Conservation (phyloP, 2,797 vertebrate genomes). For the Sandelia bainsii region DNA sequence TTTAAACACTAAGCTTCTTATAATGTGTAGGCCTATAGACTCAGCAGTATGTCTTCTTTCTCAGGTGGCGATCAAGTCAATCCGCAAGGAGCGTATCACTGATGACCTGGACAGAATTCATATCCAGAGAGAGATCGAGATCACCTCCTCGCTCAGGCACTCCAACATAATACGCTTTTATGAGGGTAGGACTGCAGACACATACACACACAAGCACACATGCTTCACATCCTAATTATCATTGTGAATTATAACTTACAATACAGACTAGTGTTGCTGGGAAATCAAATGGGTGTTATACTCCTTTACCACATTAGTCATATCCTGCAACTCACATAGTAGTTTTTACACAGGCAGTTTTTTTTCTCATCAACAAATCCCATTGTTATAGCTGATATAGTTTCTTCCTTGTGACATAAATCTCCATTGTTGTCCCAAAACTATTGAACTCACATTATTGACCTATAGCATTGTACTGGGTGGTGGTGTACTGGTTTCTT, state of each 20-base stretch:
- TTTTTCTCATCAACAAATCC: too few relatives aligned
- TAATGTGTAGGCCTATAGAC: neutral
- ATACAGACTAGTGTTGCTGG: too few relatives aligned
- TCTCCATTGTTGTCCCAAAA: neutral
- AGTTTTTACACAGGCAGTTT: neutral
- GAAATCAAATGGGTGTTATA: neutral
- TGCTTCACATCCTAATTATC: neutral
- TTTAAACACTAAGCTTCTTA: neutral
- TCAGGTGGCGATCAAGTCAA: slow-evolving; percentile 88
- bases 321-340: neutral
- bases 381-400: neutral
- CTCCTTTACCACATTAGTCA: neutral
- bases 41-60: neutral
- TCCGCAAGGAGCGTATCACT: slow-evolving; percentile 84
- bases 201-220: slow-evolving; percentile 7
- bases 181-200: slow-evolving; percentile 78
- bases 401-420: neutral
- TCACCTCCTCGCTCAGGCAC: slow-evolving; percentile 84
- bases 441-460: neutral
- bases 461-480: too few relatives aligned
- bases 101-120: slow-evolving; percentile 85
- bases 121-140: slow-evolving; percentile 89
- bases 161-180: slow-evolving; percentile 85
- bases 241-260: neutral
- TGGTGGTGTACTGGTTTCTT: neutral